Base-by-base conservation (phyloP, 1,140 invertebrate genomes). In the Brachionus rubens region DNA sequence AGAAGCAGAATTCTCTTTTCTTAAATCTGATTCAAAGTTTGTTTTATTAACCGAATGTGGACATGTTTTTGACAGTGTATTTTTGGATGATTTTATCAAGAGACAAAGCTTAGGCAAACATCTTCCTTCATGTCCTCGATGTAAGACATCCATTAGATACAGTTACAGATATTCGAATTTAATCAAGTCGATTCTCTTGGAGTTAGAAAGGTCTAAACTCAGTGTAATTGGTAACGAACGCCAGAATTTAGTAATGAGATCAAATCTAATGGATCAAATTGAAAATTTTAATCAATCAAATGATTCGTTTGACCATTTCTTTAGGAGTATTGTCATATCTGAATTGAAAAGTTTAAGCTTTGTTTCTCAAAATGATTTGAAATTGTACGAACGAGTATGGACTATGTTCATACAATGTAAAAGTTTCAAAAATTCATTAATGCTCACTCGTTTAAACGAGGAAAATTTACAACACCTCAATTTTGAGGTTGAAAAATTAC, bases 31-130 rank as follows among this genome's bases (percentile, higher is more conserved):
- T 67, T 82, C 80, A 2, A 77, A 77, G 54, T 82, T 89, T 80
- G 83, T 91, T 43, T 79, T 85, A 41, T 80, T 91, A 21, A 82
- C 87, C 79, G 89, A 90, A 80, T 91, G 90, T 80, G 80, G 83
- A 9, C 90, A 90, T 80, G 78, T 86, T 4, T 81, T 90, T 78
- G 89, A 90, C 79, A 80, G 84, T 10, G 78, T 83, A 12, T 86
- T 84, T 47, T 79, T 90, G 80, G 86, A 89, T 79, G 80, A 79
- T 43, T 86, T 87, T 82, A 83, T 89, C 78, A 56, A 12, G 78
- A 82, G 19, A 80, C 65, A 43, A 76, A 12, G 6, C 12, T 81
- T 1, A 79, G 84, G 6, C 40, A 9, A 62, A 86, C 77, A 84
- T 16, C 82, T 88, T 75, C 88, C 88, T 78, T 62, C 78, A 1